Conservation (phyloP, 2,113 vertebrate genomes). For the Pomatostomus ruficeps region DNA sequence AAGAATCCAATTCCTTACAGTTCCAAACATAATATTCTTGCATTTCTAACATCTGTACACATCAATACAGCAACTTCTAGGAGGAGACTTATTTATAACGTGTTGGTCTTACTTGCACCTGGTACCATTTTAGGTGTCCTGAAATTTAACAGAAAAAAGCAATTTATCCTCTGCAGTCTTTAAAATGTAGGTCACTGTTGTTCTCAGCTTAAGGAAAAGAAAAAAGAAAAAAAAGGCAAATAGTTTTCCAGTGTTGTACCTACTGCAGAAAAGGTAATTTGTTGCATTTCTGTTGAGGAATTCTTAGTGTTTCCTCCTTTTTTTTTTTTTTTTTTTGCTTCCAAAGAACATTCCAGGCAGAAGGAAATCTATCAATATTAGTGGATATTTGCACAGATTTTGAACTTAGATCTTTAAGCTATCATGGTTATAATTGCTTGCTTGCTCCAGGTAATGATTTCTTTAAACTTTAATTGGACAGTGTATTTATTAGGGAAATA, state of each 20-base stretch:
- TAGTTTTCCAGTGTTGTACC: neutral
- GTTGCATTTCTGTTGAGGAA: neutral
- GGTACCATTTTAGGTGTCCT: neutral
- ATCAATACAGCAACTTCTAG: neutral
- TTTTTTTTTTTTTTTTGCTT: too few relatives aligned
- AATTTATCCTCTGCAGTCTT: neutral
- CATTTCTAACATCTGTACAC: neutral
- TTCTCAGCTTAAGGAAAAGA: neutral
- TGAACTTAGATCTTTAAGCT: neutral
- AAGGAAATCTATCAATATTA: neutral
- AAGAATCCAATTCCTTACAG: neutral
- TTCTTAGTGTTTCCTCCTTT: neutral
- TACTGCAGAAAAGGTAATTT: neutral
- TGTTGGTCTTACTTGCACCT: neutral
- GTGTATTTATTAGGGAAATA: neutral
- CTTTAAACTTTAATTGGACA: neutral
- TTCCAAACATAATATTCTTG: neutral
- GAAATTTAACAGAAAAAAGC: neutral
- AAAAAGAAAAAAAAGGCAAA: neutral
- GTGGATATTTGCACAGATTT: neutral
- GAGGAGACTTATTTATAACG: neutral
- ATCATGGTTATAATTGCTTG: neutral
- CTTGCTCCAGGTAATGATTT: neutral
- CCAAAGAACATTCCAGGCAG: neutral
- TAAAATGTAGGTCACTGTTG: neutral